Conservation (phyloP, 1,140 invertebrate species). For the Pseudachorutes palmiensis region DNA sequence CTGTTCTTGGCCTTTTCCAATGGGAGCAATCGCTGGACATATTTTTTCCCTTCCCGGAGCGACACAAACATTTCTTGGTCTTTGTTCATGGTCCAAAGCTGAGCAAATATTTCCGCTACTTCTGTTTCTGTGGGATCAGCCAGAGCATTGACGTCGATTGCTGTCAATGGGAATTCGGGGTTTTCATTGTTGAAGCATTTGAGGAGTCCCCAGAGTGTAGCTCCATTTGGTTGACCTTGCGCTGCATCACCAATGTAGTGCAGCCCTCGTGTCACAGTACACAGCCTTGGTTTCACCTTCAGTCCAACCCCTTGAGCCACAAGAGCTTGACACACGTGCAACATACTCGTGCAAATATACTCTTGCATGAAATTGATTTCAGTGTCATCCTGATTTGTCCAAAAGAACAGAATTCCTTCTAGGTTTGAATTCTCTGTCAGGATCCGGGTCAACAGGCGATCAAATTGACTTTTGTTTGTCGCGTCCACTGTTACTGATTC, state of each 20-base stretch:
- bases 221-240: neutral
- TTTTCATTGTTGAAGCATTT: slow-evolving; percentile 13
- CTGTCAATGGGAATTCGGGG: neutral
- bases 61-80: slow-evolving; percentile 14
- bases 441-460: no score
- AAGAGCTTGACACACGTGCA: neutral
- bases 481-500: no score
- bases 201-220: neutral
- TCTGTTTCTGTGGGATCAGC: neutral
- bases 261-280: neutral
- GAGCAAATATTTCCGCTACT: slow-evolving; percentile 14
- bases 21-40: neutral
- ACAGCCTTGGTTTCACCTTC: slow-evolving; percentile 7
- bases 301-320: neutral
- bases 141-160: slow-evolving; percentile 8
- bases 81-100: neutral
- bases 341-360: neutral
- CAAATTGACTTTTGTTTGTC: no score
- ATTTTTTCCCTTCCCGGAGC: neutral
- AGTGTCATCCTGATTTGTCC: slow-evolving; percentile 8
- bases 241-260: slow-evolving; percentile 10
- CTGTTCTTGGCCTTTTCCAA: neutral
- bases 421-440: neutral
- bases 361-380: neutral
- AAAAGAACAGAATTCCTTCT: slow-evolving; percentile 8